Conservation (phyloP, 2,113 vertebrate genomes). For the Malurus melanocephalus region DNA sequence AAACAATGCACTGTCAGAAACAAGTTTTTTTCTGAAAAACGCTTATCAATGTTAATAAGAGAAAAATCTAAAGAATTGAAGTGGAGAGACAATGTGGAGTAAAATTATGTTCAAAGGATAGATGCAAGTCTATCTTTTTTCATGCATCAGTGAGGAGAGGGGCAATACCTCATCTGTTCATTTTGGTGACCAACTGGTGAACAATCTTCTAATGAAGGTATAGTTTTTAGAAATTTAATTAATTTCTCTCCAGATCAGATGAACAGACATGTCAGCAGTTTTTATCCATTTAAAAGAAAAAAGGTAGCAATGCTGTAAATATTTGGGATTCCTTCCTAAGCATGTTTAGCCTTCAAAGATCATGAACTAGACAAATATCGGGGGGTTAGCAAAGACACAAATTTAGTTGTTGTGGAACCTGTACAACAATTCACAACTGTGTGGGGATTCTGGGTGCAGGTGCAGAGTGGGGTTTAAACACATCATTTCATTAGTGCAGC, state of each 20-base stretch:
- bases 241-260: background rate
- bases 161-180: background rate
- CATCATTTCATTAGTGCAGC: background rate
- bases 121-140: background rate
- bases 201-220: background rate
- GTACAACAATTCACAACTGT: background rate
- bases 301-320: background rate
- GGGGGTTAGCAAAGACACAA: background rate
- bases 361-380: background rate
- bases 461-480: background rate
- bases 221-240: background rate
- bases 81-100: background rate
- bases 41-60: background rate
- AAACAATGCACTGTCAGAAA: background rate
- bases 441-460: background rate
- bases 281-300: background rate
- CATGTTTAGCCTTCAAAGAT: background rate
- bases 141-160: background rate
- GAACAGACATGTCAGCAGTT: rapidly evolving
- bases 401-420: background rate
- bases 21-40: background rate
- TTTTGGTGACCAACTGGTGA: background rate
- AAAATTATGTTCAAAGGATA: background rate
- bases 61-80: background rate
- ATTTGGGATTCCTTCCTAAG: background rate